phyloP scores from a whole-genome alignment of 2,888 invertebrate species.

The Synanthedon myopaeformis region DNA sequence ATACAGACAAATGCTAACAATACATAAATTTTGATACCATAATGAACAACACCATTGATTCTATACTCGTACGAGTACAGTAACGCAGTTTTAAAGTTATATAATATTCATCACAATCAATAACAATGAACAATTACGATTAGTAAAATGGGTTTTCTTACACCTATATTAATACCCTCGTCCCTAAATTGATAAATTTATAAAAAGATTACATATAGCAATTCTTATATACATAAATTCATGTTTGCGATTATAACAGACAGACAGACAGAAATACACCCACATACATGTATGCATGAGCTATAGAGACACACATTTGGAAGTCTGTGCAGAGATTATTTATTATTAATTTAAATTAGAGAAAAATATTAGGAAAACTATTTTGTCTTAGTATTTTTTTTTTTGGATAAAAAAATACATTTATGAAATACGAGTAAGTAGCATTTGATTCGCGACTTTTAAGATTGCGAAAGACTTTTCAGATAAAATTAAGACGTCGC shows the following conservation, averaged over 20 bases:
- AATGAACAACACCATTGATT: neutral
- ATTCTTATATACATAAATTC: conserved; percentile 7
- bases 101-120: conserved; percentile 4
- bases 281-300: conserved; percentile 3
- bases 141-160: neutral
- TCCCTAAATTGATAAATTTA: neutral
- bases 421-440: too few relatives aligned
- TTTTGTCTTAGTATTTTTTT: neutral
- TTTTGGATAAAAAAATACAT: too few relatives aligned
- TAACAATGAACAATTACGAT: conserved; percentile 1
- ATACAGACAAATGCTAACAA: neutral
- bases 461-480: too few relatives aligned
- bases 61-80: conserved; percentile 1
- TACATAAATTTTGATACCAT: neutral
- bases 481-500: too few relatives aligned
- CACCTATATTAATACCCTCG: neutral
- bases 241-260: conserved; percentile 1
- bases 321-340: neutral
- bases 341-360: too few relatives aligned
- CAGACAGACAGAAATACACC: neutral
- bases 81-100: conserved; percentile 3
- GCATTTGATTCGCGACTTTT: too few relatives aligned
- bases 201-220: conserved; percentile 2
- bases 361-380: too few relatives aligned
- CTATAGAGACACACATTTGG: neutral